These are phyloP conservation scores for Ptychobarbus kaznakovi DNA, from an alignment of 2,797 vertebrate genomes.

Conservation along the genomic window DNA sequence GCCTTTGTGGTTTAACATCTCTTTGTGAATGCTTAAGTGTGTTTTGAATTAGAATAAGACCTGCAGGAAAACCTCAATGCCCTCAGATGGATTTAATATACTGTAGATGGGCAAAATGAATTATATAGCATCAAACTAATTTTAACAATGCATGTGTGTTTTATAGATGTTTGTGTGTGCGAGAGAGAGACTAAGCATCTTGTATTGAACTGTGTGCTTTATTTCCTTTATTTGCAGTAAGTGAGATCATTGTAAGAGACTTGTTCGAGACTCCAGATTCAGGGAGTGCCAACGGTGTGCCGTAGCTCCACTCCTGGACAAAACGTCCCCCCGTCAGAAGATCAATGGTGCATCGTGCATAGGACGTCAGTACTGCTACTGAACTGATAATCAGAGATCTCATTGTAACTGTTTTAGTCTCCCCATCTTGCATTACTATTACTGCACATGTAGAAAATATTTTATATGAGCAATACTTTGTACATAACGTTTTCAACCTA, in stretches of 20 bases:
- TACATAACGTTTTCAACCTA: background rate
- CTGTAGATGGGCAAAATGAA: background rate
- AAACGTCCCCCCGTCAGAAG: too few relatives aligned
- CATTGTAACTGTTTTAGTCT: background rate
- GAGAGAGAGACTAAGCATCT: background rate
- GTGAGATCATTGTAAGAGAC: slow-evolving; percentile 95
- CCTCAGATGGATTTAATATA: slow-evolving; percentile 32
- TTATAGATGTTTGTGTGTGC: too few relatives aligned
- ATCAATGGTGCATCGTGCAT: too few relatives aligned
- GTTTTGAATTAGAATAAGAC: background rate
- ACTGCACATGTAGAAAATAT: background rate
- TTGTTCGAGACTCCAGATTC: slow-evolving; percentile 84
- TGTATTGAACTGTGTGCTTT: background rate
- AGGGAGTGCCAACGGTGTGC: slow-evolving; percentile 63
- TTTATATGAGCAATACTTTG: slow-evolving; percentile 14
- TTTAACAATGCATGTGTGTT: background rate
- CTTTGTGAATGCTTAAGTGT: background rate
- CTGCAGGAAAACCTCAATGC: background rate
- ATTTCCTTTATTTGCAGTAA: slow-evolving; percentile 81
- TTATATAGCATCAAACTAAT: background rate
- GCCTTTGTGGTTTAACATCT: slow-evolving; percentile 19
- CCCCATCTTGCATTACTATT: background rate
- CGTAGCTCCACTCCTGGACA: slow-evolving; percentile 42
- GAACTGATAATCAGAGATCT: background rate
- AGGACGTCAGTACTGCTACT: too few relatives aligned